phyloP scores from a whole-genome alignment of 2,113 vertebrate genomes.

The Colossoma macropomum region DNA sequence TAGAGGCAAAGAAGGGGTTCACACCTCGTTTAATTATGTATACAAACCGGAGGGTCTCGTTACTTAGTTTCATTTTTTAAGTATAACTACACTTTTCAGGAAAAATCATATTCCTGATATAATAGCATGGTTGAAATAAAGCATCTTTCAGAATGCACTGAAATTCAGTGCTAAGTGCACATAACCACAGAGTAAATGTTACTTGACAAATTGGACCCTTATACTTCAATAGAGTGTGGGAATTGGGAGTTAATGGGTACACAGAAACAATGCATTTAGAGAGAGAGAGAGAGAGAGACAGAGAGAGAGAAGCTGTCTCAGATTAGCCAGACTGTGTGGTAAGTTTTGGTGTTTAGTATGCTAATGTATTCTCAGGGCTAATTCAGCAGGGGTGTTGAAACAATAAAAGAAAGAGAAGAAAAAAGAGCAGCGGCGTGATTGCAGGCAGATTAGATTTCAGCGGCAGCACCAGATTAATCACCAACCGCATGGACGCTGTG shows the following conservation, averaged over 20 bases:
- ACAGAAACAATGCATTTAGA: constrained; percentile 17
- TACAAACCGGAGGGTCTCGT: neutral
- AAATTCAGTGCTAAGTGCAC: neutral
- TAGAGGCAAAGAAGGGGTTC: constrained; percentile 48
- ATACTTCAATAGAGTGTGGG: neutral
- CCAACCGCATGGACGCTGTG: constrained; percentile 6
- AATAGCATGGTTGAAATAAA: no score
- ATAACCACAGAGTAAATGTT: neutral
- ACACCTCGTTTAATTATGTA: constrained; percentile 12
- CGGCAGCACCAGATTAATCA: constrained; percentile 65
- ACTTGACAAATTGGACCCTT: neutral
- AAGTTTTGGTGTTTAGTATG: constrained; percentile 65
- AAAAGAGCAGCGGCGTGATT: constrained; percentile 59
- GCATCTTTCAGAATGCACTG: neutral
- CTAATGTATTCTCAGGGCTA: constrained; percentile 70
- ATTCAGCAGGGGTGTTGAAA: constrained; percentile 59
- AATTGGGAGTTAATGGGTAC: constrained; percentile 21
- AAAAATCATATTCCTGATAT: neutral
- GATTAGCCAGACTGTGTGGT: constrained; percentile 35
- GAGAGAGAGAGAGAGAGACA: constrained; percentile 10
- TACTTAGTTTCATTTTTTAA: neutral
- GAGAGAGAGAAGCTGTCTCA: constrained; percentile 38
- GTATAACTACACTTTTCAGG: no score
- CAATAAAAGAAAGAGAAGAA: constrained; percentile 59
- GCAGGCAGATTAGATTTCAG: constrained; percentile 63